Evolutionary conservation across 2,113 vertebrate genomes (phyloP).

Genomic region (Toxotes jaculatrix): DNA sequence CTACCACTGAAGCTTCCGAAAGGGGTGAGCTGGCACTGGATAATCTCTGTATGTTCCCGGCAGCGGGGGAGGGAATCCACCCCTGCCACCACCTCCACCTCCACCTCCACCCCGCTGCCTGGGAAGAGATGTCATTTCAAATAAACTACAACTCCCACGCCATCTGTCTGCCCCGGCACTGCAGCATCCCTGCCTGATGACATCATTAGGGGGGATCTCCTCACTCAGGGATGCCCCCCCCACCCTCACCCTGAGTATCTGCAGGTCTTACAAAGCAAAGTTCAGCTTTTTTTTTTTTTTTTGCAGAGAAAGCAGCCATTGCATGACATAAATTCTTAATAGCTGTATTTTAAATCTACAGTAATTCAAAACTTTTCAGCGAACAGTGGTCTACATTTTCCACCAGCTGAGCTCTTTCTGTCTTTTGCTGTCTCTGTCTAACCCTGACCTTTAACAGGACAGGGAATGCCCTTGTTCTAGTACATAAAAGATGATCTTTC

Average conservation of each 20-base stretch:
- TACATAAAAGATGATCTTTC: constrained; percentile 52
- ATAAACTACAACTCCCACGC: constrained; percentile 60
- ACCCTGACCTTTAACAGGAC: constrained; percentile 38
- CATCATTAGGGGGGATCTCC: constrained; percentile 63
- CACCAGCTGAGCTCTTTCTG: constrained; percentile 3
- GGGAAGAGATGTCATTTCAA: constrained; percentile 16
- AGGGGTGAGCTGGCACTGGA: constrained; percentile 71
- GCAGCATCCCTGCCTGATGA: constrained; percentile 41
- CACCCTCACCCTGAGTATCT: background rate
- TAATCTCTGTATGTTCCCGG: constrained; percentile 53
- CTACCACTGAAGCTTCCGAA: constrained; percentile 47
- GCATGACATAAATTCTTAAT: background rate
- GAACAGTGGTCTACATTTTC: background rate
- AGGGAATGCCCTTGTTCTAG: constrained; percentile 45
- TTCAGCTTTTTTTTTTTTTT: background rate
- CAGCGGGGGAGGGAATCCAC: constrained; percentile 53
- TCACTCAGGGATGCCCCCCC: constrained; percentile 15
- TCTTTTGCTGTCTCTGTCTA: background rate
- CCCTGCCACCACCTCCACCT: constrained; percentile 10
- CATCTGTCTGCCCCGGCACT: constrained; percentile 19
- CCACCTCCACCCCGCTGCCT: constrained; percentile 37
- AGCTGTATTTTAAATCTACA: background rate
- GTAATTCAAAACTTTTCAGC: background rate
- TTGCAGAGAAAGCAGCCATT: background rate
- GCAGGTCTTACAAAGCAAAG: background rate